These are phyloP conservation scores for Vollenhovia emeryi DNA, from an alignment of 1,140 invertebrate species.

Conservation along the genomic window DNA sequence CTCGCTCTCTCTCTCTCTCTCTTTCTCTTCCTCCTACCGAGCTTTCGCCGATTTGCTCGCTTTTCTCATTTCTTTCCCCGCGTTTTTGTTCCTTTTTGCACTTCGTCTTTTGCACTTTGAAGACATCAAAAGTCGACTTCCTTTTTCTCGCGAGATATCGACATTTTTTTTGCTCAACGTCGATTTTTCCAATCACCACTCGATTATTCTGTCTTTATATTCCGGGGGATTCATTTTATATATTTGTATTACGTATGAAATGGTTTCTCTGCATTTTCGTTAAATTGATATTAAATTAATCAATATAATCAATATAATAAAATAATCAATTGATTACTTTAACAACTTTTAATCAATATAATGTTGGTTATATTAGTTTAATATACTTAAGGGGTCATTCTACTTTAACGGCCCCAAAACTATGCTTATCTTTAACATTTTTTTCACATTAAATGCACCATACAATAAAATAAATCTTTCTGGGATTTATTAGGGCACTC, in stretches of 20 bases:
- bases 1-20: neutral
- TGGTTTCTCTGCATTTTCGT: neutral
- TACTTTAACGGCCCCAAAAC: no score
- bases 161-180: conserved; percentile 17
- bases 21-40: neutral
- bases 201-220: neutral
- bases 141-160: conserved; percentile 12
- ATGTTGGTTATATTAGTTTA: no score
- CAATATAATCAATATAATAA: neutral
- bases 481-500: no score
- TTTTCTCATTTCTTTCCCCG: conserved; percentile 1
- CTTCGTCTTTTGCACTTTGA: conserved; percentile 3
- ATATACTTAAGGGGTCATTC: no score
- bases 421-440: no score
- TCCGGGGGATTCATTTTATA: neutral
- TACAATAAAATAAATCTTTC: no score
- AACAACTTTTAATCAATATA: no score
- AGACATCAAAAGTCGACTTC: neutral
- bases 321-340: no score
- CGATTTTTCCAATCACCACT: neutral
- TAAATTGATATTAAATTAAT: conserved; percentile 6
- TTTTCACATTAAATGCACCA: no score
- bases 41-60: conserved; percentile 1
- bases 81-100: neutral
- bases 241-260: neutral